Conservation (phyloP, 2,113 vertebrate genomes). For the Cyprinus carpio region DNA sequence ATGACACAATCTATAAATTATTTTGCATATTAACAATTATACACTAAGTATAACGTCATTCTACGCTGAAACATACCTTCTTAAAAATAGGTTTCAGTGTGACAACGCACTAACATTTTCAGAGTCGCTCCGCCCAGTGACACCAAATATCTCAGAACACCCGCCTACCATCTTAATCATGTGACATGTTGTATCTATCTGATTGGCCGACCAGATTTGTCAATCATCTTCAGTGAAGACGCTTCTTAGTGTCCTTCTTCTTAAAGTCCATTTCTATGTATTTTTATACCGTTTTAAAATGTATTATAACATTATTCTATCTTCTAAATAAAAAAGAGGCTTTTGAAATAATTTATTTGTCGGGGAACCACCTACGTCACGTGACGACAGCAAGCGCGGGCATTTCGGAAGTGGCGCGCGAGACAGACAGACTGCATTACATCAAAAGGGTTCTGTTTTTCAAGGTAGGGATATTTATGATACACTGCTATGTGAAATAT, state of each 20-base stretch:
- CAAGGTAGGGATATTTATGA: not conserved
- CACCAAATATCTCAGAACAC: too few species aligned
- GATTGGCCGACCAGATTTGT: not conserved
- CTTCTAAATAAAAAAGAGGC: not conserved
- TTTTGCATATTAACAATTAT: too few species aligned
- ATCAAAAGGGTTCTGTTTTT: not conserved
- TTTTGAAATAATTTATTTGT: not conserved
- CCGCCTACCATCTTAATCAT: not conserved
- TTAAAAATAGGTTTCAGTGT: too few species aligned
- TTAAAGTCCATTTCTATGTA: not conserved
- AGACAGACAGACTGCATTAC: not conserved
- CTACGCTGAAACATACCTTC: too few species aligned
- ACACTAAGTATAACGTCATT: too few species aligned
- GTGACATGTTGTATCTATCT: not conserved
- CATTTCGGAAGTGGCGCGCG: not conserved
- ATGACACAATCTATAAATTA: too few species aligned
- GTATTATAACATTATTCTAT: not conserved
- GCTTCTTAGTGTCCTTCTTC: not conserved
- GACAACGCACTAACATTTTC: too few species aligned
- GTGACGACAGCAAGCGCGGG: constrained; percentile 36
- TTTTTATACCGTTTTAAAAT: not conserved
- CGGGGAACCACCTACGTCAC: not conserved
- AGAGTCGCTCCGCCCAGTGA: too few species aligned
- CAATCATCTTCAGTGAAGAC: not conserved
- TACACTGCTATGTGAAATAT: not conserved